Evolutionary conservation across 2,797 vertebrate species (phyloP).

Genomic region (Pelobates cultripes): DNA sequence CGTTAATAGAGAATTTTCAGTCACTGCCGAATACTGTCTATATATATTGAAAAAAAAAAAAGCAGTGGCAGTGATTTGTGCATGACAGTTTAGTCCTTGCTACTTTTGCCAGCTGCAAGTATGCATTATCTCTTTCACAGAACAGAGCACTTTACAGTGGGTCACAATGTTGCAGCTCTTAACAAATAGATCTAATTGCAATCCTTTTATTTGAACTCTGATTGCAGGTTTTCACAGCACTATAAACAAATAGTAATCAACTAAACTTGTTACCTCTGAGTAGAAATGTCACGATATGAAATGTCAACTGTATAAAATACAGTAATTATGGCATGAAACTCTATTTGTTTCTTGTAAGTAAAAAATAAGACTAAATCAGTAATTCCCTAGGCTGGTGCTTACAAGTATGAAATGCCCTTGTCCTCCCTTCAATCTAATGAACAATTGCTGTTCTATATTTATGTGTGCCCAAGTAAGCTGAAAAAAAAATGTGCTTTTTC

Average conservation of each 20-base stretch:
- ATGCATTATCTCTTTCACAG: constrained; percentile 83
- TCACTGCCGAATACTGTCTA: neutral
- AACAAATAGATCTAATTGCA: constrained; percentile 91
- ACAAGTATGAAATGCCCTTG: constrained; percentile 67
- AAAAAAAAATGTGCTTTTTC: neutral
- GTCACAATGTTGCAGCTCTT: constrained; percentile 83
- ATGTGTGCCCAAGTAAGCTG: constrained; percentile 75
- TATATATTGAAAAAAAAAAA: neutral
- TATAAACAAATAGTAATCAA: constrained; percentile 87
- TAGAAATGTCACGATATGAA: constrained; percentile 77
- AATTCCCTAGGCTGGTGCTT: constrained; percentile 54
- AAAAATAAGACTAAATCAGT: constrained; percentile 68
- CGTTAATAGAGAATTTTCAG: neutral
- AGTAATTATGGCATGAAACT: constrained; percentile 76
- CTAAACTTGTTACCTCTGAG: constrained; percentile 84
- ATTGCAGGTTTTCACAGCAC: constrained; percentile 91
- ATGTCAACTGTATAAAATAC: constrained; percentile 80
- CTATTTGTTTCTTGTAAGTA: constrained; percentile 75
- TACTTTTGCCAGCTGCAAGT: constrained; percentile 77
- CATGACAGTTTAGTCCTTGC: constrained; percentile 72
- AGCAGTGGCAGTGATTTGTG: constrained; percentile 71
- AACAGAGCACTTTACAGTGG: constrained; percentile 83
- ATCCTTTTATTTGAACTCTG: constrained; percentile 84
- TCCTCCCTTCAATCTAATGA: constrained; percentile 72
- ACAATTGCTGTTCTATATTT: constrained; percentile 71